A percentile compares a stretch with the other conserved stretches of the same genome.
These are phyloP conservation scores for Macrotis lagotis DNA, from an alignment of 2,113 vertebrate genomes.

Conservation along the genomic window DNA sequence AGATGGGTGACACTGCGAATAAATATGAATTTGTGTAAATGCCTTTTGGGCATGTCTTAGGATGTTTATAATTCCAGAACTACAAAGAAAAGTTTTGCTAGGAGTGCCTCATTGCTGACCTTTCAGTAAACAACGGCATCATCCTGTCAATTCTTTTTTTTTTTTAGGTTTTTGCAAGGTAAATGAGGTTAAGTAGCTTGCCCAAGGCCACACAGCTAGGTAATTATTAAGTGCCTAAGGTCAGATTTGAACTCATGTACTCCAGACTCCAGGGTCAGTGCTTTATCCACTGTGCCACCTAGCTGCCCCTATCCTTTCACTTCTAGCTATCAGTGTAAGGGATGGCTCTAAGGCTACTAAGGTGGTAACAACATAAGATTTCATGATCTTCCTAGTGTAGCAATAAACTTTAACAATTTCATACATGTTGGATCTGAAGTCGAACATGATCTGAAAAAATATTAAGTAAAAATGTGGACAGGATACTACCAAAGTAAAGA, in stretches of 20 bases:
- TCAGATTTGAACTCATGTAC: too few relatives aligned
- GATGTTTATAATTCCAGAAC: constrained; percentile 98
- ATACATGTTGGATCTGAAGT: constrained; percentile 96
- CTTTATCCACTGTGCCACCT: too few relatives aligned
- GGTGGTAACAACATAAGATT: constrained; percentile 98
- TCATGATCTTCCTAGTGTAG: constrained; percentile 97
- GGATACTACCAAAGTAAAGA: constrained; percentile 96
- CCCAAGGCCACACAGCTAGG: too few relatives aligned
- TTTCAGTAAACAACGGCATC: constrained; percentile 94
- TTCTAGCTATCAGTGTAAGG: constrained; percentile 98
- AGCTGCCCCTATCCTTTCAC: constrained; percentile 96
- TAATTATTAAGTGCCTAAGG: too few relatives aligned
- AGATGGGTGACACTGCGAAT: constrained; percentile 63
- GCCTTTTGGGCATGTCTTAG: constrained; percentile 95
- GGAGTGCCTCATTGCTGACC: constrained; percentile 96
- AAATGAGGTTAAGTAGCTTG: too few relatives aligned
- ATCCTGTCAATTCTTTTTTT: constrained; percentile 97
- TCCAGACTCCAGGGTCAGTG: too few relatives aligned
- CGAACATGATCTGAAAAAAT: constrained; percentile 97
- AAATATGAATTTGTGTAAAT: constrained; percentile 92
- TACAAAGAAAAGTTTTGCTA: constrained; percentile 94
- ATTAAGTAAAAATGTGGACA: constrained; percentile 98
- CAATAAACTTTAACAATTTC: constrained; percentile 92
- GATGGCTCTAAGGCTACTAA: constrained; percentile 98
- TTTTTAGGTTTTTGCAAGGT: too few relatives aligned